A percentile compares a stretch with the other conserved stretches of the same genome.
Conservation (phyloP, 2,888 invertebrate genomes). For the Macrophya alboannulata region DNA sequence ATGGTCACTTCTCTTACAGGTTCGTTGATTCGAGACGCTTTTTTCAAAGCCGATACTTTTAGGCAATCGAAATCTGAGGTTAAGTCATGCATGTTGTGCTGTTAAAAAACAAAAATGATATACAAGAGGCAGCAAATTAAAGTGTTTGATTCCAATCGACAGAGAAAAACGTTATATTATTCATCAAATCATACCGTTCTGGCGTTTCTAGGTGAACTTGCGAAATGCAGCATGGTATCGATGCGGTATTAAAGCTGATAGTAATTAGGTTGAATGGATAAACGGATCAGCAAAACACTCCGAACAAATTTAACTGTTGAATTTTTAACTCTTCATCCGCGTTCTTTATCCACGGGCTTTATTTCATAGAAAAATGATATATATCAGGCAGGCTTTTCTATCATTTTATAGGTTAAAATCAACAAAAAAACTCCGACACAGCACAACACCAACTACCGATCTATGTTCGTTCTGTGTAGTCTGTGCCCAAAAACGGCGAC, state of each 20-base stretch:
- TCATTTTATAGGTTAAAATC: not conserved
- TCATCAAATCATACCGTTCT: slow-evolving; percentile 25
- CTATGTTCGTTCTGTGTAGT: not conserved
- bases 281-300: not conserved
- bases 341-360: too few relatives aligned
- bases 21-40: slow-evolving; percentile 82
- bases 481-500: not conserved
- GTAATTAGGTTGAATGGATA: not conserved
- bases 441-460: not conserved
- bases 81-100: slow-evolving; percentile 69
- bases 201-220: slow-evolving; percentile 8
- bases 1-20: slow-evolving; percentile 82
- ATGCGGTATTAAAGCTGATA: not conserved
- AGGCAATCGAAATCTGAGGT: slow-evolving; percentile 80
- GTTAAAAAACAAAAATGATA: slow-evolving; percentile 38
- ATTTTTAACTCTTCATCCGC: not conserved
- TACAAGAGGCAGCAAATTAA: not conserved
- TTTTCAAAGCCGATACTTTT: slow-evolving; percentile 83
- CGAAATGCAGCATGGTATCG: slow-evolving; percentile 27
- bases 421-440: not conserved
- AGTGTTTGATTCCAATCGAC: not conserved
- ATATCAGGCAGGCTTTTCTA: not conserved
- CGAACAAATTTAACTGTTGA: not conserved
- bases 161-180: not conserved
- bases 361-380: not conserved